These are phyloP conservation scores for Champsocephalus gunnari DNA, from an alignment of 2,797 vertebrate species.

Conservation along the genomic window DNA sequence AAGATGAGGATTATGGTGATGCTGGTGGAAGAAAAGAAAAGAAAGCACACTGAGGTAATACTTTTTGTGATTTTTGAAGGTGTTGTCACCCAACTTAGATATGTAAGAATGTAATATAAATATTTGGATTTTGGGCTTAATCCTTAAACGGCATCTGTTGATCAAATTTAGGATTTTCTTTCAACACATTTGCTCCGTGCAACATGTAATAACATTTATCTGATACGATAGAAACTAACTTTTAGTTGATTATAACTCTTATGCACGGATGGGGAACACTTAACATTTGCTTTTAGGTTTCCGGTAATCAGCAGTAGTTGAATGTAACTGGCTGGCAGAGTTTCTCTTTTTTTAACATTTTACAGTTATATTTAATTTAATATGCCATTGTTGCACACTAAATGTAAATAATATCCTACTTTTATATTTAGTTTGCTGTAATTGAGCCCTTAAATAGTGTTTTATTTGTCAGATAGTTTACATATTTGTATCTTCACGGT, in stretches of 20 bases:
- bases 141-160: neutral
- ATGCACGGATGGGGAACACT: conserved; percentile 13
- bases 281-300: conserved; percentile 11
- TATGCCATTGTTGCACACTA: too few species aligned
- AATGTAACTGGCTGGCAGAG: too few species aligned
- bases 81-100: conserved; percentile 2
- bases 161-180: neutral
- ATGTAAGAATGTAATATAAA: neutral
- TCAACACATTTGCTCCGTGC: neutral
- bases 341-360: too few species aligned
- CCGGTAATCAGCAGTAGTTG: neutral
- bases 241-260: conserved; percentile 15
- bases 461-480: too few species aligned
- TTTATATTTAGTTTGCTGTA: too few species aligned
- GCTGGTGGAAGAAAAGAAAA: conserved; percentile 77
- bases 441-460: too few species aligned
- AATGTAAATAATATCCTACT: too few species aligned
- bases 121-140: neutral
- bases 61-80: conserved; percentile 5
- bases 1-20: conserved; percentile 82
- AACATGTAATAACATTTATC: neutral
- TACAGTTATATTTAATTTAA: too few species aligned
- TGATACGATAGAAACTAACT: neutral
- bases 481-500: too few species aligned
- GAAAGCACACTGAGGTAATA: conserved; percentile 77